Evolutionary conservation across 2,113 vertebrate species (phyloP), one percentile per base, ranked within the genome.

Genomic region (Tylochromis polylepis): DNA sequence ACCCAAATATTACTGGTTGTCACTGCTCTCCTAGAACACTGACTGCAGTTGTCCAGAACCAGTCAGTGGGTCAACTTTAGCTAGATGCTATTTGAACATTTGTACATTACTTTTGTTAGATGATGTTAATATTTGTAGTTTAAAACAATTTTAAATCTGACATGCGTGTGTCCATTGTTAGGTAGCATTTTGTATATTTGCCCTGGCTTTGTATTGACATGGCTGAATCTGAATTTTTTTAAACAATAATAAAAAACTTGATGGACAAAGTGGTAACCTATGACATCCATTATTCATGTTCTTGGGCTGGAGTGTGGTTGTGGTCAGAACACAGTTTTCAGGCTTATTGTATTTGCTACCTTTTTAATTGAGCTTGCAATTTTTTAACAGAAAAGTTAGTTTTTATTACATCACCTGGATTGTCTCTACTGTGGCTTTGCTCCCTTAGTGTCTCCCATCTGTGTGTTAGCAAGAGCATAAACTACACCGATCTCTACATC

Each of bases 201-300:
- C 43, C 24, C 6, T 8, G 10, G 24, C 6, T 29, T 51, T 31
- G 22, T 29, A 51, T 46, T 75, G 20, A 6, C 70, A 20, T 8
- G 2, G 10, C 43, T 29, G 70, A 31, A 51, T 77, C 15, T 11
- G 20, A 51, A 3, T 2, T 20, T 27, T 4, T 27, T 27, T 29
- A 12, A 0, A 29, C 6, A 51, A 51, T 51, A 51, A 5, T 43
- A 41, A 51, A 55, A 18, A 27, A 4, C 0, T 20, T 2, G 0
- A 77, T 51, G 18, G 24, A 77, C 43, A 31, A 77, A 77, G 43
- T 51, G 43, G 0, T 11, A 51, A 31, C 70, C 1, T 75, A 51
- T 75, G 70, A 51, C 24, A 12, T 31, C 24, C 11, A 27, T 75
- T 31, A 31, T 51, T 51, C 31, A 75, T 75, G 70, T 75, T 75